These are phyloP conservation scores for Lerista edwardsae DNA, from an alignment of 2,797 vertebrate species.

Conservation along the genomic window DNA sequence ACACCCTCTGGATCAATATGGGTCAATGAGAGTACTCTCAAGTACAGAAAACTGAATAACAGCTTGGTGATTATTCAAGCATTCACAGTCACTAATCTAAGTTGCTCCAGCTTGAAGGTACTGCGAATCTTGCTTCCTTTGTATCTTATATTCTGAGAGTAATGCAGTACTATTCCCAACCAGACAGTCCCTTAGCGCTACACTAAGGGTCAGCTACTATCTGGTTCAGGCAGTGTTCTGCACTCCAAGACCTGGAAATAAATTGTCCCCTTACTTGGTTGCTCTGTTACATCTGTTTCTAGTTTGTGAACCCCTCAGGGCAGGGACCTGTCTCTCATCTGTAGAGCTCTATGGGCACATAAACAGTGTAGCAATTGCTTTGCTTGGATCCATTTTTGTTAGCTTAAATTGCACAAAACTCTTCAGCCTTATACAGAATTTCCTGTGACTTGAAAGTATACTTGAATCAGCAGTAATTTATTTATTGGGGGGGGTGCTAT, in stretches of 20 bases:
- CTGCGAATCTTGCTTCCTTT: background rate
- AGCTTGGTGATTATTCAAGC: background rate
- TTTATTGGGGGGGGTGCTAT: background rate
- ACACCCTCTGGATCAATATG: background rate
- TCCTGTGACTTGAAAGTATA: background rate
- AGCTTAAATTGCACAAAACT: background rate
- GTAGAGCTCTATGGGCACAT: too few relatives aligned
- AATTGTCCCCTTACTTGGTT: too few relatives aligned
- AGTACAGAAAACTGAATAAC: background rate
- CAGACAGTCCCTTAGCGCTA: background rate
- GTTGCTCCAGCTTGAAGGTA: background rate
- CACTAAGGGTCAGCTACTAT: background rate
- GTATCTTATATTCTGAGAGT: background rate
- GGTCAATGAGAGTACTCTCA: background rate
- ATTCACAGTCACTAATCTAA: background rate
- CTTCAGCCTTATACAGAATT: background rate
- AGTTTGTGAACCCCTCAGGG: too few relatives aligned
- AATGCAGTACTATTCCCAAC: background rate
- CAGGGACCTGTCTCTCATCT: too few relatives aligned
- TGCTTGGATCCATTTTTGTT: background rate
- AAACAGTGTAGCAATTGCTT: too few relatives aligned
- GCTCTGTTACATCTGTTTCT: too few relatives aligned
- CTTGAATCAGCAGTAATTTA: background rate
- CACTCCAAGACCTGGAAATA: background rate
- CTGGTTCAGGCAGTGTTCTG: background rate